Evolutionary conservation across 2,888 invertebrate genomes (phyloP).

Genomic region (Harpalus rufipes): DNA sequence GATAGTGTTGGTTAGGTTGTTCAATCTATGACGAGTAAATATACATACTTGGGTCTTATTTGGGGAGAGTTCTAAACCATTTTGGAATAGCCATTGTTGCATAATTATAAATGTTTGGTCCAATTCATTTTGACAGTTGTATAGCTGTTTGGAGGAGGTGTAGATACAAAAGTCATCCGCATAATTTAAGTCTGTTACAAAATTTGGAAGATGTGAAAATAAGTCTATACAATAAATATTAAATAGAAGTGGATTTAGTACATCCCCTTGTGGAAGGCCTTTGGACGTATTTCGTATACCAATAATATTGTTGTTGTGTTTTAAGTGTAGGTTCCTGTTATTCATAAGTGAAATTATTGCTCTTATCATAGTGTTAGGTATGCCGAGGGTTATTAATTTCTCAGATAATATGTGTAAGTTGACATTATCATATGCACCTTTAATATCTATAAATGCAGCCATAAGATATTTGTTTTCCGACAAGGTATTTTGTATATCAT

Average conservation of each 20-base stretch:
- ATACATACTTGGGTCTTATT: background rate
- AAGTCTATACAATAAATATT: no score
- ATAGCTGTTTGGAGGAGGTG: background rate
- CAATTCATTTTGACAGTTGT: no score
- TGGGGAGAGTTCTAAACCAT: no score
- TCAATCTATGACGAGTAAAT: background rate
- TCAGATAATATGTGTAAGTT: background rate
- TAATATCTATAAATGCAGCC: constrained; percentile 1
- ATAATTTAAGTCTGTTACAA: background rate
- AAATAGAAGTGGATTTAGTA: no score
- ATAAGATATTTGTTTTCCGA: constrained; percentile 4
- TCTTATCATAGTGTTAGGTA: background rate
- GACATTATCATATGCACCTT: constrained; percentile 30
- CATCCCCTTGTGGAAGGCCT: no score
- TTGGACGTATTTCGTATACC: no score
- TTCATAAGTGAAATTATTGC: background rate
- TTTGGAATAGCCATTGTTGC: no score
- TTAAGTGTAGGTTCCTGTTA: background rate
- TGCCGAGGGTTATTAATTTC: background rate
- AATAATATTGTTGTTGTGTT: no score
- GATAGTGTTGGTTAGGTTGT: background rate
- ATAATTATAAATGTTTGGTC: no score
- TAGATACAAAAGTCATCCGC: constrained; percentile 24
- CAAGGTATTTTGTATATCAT: background rate
- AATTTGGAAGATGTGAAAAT: background rate